Evolutionary conservation across 2,888 invertebrate species (phyloP).

Genomic region (Drosophila setosimentum): DNA sequence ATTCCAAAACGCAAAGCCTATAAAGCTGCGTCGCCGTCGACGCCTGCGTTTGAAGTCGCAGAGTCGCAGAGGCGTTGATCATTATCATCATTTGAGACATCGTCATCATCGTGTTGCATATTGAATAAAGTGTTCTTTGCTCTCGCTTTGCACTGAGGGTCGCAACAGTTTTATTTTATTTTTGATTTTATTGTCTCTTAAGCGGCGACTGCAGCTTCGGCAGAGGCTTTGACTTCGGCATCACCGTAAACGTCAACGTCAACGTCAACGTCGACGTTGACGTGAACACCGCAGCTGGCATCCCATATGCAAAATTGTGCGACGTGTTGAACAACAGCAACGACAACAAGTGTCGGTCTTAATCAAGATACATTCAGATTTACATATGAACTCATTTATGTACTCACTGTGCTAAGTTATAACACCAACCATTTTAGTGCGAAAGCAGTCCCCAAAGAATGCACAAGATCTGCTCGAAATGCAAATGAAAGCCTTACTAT

Average conservation of each 20-base stretch:
- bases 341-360: conserved; percentile 71
- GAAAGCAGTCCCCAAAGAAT: neutral
- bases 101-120: conserved; percentile 43
- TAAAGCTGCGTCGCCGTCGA: conserved; percentile 32
- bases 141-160: conserved; percentile 54
- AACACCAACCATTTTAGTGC: conserved; percentile 1
- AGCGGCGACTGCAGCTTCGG: conserved; percentile 1
- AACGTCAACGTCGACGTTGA: neutral
- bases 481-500: neutral
- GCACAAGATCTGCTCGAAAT: neutral
- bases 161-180: conserved; percentile 49
- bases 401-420: conserved; percentile 1
- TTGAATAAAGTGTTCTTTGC: conserved; percentile 56
- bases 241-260: neutral
- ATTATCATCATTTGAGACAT: conserved; percentile 35
- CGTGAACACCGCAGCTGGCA: conserved; percentile 27
- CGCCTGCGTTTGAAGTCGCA: conserved; percentile 50
- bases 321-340: conserved; percentile 42
- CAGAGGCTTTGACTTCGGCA: conserved; percentile 10
- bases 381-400: conserved; percentile 17
- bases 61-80: conserved; percentile 44
- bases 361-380: conserved; percentile 66
- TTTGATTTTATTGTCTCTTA: conserved; percentile 17
- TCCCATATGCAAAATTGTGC: conserved; percentile 62
- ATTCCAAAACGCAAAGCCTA: conserved; percentile 18